Evolutionary conservation across 2,797 vertebrate genomes (phyloP).

Genomic region (Neosilurus hyrtlii): DNA sequence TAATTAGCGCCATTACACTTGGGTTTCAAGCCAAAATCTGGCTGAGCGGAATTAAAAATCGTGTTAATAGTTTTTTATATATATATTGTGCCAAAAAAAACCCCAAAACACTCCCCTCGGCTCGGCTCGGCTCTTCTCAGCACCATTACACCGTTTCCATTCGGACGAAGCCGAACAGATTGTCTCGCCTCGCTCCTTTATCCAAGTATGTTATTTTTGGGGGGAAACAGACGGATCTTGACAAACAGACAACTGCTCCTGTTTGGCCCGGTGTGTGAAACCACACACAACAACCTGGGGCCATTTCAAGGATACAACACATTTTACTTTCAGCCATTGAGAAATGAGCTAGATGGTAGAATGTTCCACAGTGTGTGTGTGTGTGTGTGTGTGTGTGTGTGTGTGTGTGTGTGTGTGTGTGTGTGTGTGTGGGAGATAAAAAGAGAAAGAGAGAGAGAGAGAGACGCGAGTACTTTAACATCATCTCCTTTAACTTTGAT

Average conservation of each 20-base stretch:
- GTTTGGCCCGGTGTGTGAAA: constrained; percentile 60
- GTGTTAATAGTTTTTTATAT: no score
- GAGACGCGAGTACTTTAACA: no score
- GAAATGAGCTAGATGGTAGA: neutral
- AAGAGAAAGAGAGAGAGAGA: no score
- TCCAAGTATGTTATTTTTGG: constrained; percentile 58
- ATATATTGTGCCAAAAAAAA: neutral
- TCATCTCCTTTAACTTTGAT: no score
- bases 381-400: no score
- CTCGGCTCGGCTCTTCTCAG: neutral
- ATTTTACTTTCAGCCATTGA: neutral
- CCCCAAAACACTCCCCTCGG: neutral
- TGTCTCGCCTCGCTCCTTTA: constrained; percentile 55
- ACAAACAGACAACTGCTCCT: constrained; percentile 59
- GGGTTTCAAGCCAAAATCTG: neutral
- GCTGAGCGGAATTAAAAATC: neutral
- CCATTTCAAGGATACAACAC: constrained; percentile 40
- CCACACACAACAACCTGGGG: constrained; percentile 47
- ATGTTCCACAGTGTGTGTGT: neutral
- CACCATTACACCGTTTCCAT: constrained; percentile 40
- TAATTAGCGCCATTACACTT: constrained; percentile 41
- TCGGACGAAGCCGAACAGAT: constrained; percentile 54
- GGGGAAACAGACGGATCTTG: constrained; percentile 64
- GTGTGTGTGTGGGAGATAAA: no score
- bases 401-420: no score